These are phyloP conservation scores for Drosophila putrida DNA, from an alignment of 2,888 invertebrate genomes.

Conservation along the genomic window DNA sequence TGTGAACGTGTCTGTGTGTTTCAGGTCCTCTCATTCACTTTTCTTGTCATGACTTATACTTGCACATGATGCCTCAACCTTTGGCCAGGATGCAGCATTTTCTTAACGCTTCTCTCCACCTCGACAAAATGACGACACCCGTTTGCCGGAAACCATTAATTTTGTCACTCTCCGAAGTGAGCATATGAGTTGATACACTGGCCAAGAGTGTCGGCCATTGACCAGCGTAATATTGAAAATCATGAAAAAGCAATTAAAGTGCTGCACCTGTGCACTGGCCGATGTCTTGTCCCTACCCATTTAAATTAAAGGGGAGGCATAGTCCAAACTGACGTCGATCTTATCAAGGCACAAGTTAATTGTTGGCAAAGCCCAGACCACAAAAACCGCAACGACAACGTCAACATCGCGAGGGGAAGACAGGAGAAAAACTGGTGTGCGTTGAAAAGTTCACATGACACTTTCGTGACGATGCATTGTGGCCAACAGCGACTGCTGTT, in stretches of 20 bases:
- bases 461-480: constrained; percentile 50
- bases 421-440: constrained; percentile 25
- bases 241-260: constrained; percentile 76
- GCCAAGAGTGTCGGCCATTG: constrained; percentile 42
- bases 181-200: constrained; percentile 49
- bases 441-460: constrained; percentile 61
- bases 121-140: constrained; percentile 68
- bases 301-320: neutral
- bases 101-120: constrained; percentile 59
- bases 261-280: constrained; percentile 60
- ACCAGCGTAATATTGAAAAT: constrained; percentile 67
- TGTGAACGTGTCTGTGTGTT: constrained; percentile 14
- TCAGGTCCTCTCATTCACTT: constrained; percentile 36
- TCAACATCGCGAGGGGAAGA: constrained; percentile 18
- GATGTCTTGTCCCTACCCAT: neutral
- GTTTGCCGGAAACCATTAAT: constrained; percentile 80
- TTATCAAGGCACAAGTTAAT: constrained; percentile 67
- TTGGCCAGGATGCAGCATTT: constrained; percentile 54
- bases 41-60: constrained; percentile 25
- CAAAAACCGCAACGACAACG: constrained; percentile 63
- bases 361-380: constrained; percentile 67
- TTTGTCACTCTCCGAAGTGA: constrained; percentile 74
- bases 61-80: constrained; percentile 55
- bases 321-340: constrained; percentile 42
- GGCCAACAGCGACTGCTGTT: constrained; percentile 20